Evolutionary conservation across 2,797 vertebrate species (phyloP).

Genomic region (Florisuga fusca): DNA sequence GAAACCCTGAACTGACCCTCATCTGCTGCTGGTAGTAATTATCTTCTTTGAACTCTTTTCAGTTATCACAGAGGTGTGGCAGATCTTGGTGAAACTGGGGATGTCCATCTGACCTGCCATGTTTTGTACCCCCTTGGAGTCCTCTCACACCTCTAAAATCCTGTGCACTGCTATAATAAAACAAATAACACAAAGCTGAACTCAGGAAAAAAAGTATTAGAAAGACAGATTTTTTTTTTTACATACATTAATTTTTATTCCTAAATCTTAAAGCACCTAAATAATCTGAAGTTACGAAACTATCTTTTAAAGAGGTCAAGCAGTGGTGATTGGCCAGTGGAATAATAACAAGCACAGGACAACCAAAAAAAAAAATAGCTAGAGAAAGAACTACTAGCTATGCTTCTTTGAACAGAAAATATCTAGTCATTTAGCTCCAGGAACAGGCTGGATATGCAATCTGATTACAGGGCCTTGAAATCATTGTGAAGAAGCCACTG

Average conservation of each 20-base stretch:
- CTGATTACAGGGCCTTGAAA: neutral
- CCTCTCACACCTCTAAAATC: neutral
- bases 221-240: neutral
- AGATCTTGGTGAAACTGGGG: neutral
- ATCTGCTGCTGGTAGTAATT: no score
- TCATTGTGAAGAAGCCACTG: neutral
- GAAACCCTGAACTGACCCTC: neutral
- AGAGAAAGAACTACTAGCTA: neutral
- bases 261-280: neutral
- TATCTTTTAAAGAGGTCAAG: neutral
- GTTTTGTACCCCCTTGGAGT: neutral
- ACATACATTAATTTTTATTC: neutral
- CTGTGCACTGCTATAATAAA: neutral
- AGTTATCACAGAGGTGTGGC: neutral
- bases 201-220: neutral
- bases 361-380: neutral
- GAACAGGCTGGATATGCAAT: neutral
- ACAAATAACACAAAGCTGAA: neutral
- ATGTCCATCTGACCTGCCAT: neutral
- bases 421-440: neutral
- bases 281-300: neutral
- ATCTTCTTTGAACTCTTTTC: neutral
- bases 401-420: neutral
- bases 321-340: neutral
- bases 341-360: neutral